Evolutionary conservation across 2,797 vertebrate species (phyloP).

Genomic region (Telmatherina bonti): DNA sequence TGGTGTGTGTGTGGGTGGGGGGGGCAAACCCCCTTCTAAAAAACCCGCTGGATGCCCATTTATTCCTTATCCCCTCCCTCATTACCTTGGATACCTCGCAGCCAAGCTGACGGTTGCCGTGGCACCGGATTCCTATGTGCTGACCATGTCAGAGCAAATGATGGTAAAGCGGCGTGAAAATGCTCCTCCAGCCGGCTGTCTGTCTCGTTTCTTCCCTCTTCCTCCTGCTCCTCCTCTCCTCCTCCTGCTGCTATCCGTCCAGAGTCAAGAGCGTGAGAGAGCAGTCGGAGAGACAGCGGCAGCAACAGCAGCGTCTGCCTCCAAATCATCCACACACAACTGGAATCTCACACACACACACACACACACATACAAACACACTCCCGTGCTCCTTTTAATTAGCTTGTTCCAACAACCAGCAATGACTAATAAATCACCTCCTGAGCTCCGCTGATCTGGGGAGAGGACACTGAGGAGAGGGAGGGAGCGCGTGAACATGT

Average conservation of each 20-base stretch:
- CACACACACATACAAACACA: not conserved
- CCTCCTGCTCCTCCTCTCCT: conserved; percentile 11
- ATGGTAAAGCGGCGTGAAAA: conserved; percentile 49
- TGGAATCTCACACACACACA: not conserved
- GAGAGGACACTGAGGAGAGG: conserved; percentile 61
- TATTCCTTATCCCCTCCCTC: conserved; percentile 6
- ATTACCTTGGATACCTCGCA: conserved; percentile 67
- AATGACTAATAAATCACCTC: conserved; percentile 59
- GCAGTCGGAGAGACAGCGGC: conserved; percentile 15
- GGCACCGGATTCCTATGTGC: conserved; percentile 71
- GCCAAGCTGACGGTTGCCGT: conserved; percentile 61
- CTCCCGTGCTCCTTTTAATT: conserved; percentile 56
- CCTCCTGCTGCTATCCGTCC: conserved; percentile 45
- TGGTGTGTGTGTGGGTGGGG: too few species aligned
- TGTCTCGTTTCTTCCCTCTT: conserved; percentile 16
- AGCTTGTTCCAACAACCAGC: conserved; percentile 60
- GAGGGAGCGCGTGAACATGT: conserved; percentile 58
- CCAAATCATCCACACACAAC: conserved; percentile 38
- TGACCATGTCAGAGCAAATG: conserved; percentile 68
- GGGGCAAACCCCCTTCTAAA: too few species aligned
- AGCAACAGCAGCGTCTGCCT: conserved; percentile 24
- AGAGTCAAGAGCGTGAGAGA: conserved; percentile 44
- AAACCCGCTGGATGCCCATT: conserved; percentile 37
- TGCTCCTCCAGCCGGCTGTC: conserved; percentile 43
- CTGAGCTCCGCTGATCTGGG: conserved; percentile 53